A percentile compares a stretch with the other conserved stretches of the same genome.
These are phyloP conservation scores for Diloba caeruleocephala DNA, from an alignment of 2,888 invertebrate genomes.

Conservation along the genomic window DNA sequence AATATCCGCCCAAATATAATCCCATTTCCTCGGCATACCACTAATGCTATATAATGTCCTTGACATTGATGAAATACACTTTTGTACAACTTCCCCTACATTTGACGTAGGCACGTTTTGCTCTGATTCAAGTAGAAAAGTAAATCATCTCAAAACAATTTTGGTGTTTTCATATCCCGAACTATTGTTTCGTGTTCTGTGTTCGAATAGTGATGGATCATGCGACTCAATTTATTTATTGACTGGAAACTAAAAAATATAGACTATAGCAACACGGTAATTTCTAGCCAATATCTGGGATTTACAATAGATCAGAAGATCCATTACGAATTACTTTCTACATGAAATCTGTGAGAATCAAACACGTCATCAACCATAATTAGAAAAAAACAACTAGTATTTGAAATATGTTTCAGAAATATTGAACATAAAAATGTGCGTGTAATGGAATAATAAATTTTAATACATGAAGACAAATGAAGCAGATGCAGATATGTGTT, in stretches of 20 bases:
- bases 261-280: slow-evolving; percentile 1
- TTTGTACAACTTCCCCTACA: slow-evolving; percentile 49
- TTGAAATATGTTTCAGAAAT: too few species aligned
- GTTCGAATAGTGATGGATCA: slow-evolving; percentile 61
- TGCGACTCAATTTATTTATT: slow-evolving; percentile 63
- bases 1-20: slow-evolving; percentile 87
- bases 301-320: too few species aligned
- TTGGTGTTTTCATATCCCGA: background rate
- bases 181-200: slow-evolving; percentile 36
- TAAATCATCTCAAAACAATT: background rate
- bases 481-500: slow-evolving; percentile 37
- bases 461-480: slow-evolving; percentile 33
- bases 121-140: background rate
- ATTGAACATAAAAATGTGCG: background rate
- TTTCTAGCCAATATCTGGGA: too few species aligned
- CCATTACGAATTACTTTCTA: background rate
- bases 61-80: slow-evolving; percentile 60
- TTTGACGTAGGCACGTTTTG: background rate
- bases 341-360: too few species aligned
- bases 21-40: slow-evolving; percentile 77
- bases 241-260: slow-evolving; percentile 20
- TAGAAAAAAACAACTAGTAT: too few species aligned
- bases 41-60: slow-evolving; percentile 59
- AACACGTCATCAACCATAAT: too few species aligned
- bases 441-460: slow-evolving; percentile 35